Base-by-base conservation (phyloP, 1,140 invertebrate species). In the Drosophila pseudoobscura region DNA sequence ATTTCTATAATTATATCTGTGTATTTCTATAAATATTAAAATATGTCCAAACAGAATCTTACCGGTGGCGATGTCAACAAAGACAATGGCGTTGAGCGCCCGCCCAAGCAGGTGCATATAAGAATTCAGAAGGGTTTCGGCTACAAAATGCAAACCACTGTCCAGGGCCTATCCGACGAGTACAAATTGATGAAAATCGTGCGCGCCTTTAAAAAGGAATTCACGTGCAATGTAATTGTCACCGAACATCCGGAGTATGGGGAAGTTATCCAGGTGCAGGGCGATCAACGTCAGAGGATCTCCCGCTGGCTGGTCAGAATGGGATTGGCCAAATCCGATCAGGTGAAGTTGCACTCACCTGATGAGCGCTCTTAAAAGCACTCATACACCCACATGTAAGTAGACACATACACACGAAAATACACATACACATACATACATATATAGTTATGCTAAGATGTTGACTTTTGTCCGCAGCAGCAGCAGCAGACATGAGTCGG, bases 131-230 rank as follows among this genome's bases (percentile, higher is more conserved):
- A 99, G 93, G 95, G 99, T 20, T 20, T 2, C 95, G 98, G 99
- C 93, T 96, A 98, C 80, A 99, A 99, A 95, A 99, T 98, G 92
- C 94, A 99, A 93, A 99, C 99, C 70, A 98, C 97, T 80, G 96
- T 98, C 68, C 97, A 98, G 93, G 97, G 96, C 69, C 78, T 91
- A 65, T 97, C 97, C 88, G 95, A 97, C 84, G 97, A 99, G 94
- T 99, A 99, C 96, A 98, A 99, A 95, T 95, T 99, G 94, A 99
- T 99, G 93, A 99, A 99, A 95, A 99, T 99, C 93, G 98, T 99
- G 82, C 97, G 98, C 94, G 97, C 97, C 94, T 99, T 98, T 95
- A 99, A 99, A 95, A 2, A 98, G 97, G 97, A 98, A 93, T 98
- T 98, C 93, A 97, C 97, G 71, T 99, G 98, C 94, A 98, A 99